Evolutionary conservation across 2,113 vertebrate genomes (phyloP).

Genomic region (Caloenas nicobarica): DNA sequence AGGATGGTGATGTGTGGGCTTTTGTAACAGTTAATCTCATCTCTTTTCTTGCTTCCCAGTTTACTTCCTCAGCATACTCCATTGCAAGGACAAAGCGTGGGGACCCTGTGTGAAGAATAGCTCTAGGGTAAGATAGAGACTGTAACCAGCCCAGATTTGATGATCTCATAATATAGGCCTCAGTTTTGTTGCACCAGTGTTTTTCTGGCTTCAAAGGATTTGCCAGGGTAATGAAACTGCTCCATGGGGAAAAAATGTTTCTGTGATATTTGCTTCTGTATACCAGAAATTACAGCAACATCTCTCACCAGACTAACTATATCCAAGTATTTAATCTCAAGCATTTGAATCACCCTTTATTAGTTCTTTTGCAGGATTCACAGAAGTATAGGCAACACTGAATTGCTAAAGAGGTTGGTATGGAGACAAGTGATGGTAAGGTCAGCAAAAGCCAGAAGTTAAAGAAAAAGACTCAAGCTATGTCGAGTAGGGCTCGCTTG

Average conservation of each 20-base stretch:
- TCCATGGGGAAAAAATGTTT: neutral
- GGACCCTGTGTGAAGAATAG: neutral
- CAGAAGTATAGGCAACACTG: neutral
- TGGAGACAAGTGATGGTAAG: neutral
- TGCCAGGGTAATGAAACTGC: neutral
- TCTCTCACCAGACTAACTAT: neutral
- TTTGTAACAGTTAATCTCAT: neutral
- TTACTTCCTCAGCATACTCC: neutral
- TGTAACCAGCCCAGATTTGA: neutral
- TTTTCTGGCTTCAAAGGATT: neutral
- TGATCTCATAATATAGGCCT: neutral
- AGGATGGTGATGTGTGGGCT: neutral
- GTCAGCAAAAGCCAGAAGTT: neutral
- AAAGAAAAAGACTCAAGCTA: neutral
- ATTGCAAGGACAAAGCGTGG: neutral
- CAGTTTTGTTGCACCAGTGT: neutral
- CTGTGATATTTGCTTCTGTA: neutral
- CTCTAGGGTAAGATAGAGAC: neutral
- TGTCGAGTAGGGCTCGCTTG: neutral
- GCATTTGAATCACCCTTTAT: neutral
- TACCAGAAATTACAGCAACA: neutral
- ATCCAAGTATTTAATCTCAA: neutral
- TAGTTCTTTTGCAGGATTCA: neutral
- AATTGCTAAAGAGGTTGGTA: neutral
- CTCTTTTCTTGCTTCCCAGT: neutral